phyloP scores from a whole-genome alignment of 2,113 vertebrate species.

The Chrysochloris asiatica region DNA sequence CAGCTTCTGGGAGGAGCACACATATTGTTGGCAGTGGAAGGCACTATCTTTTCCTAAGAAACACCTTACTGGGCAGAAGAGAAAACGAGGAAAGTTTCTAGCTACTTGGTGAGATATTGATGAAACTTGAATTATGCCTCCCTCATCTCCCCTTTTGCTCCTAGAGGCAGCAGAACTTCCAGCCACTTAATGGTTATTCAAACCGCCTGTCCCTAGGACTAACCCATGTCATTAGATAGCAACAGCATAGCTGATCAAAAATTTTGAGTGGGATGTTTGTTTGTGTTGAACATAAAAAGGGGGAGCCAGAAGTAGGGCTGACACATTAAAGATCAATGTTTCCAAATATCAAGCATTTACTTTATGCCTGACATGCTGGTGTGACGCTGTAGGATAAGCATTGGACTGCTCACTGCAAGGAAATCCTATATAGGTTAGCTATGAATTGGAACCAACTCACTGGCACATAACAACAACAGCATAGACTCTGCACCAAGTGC shows the following conservation, averaged over 20 bases:
- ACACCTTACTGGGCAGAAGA: not conserved
- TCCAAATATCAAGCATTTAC: slow-evolving; percentile 42
- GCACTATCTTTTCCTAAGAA: too few relatives aligned
- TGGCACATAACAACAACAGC: too few relatives aligned
- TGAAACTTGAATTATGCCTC: not conserved
- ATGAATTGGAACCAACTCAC: too few relatives aligned
- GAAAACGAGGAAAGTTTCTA: not conserved
- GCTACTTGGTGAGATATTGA: not conserved
- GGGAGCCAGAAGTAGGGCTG: too few relatives aligned
- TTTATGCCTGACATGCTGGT: too few relatives aligned
- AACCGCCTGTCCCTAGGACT: slow-evolving; percentile 60
- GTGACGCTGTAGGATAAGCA: too few relatives aligned
- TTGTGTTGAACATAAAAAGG: slow-evolving; percentile 48
- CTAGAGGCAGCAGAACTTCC: slow-evolving; percentile 7
- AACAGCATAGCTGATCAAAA: slow-evolving; percentile 43
- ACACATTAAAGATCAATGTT: slow-evolving; percentile 24
- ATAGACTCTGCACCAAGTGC: not conserved
- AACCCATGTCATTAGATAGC: not conserved
- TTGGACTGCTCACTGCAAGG: too few relatives aligned
- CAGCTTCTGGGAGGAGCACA: not conserved
- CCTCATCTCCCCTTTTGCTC: not conserved
- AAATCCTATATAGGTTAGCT: too few relatives aligned
- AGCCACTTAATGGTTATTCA: slow-evolving; percentile 32
- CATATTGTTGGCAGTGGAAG: not conserved
- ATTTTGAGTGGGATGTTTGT: slow-evolving; percentile 47